Base-by-base conservation (phyloP, 2,797 vertebrate species). In the Clarias pachynema region DNA sequence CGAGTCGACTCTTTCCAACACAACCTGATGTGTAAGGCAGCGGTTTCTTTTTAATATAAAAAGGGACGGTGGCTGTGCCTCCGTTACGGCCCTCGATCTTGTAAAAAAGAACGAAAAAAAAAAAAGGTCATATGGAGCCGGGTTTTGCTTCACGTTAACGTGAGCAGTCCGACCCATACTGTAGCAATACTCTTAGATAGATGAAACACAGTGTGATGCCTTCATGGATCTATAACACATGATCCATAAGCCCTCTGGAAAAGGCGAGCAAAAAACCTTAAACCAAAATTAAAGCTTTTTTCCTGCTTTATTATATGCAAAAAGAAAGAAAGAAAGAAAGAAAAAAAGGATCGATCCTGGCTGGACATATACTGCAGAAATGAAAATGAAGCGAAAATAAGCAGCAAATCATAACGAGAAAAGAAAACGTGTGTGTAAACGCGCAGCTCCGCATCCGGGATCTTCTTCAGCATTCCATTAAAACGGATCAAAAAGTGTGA, bases 191-290 rank as follows among this genome's bases (percentile, higher is more conserved):
- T 81, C 79, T 66, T 68, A 5, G 7, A 12, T n/a, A 65, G 40
- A 83, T 20, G 26, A 78, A 73, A 72, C 81, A 72, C 81, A 82
- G 81, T 82, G 81, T 72, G 44, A 66, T 65, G 80, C 53, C 49
- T 82, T 68, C 26, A 9, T 40, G 65, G 68, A 60, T 72, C 81
- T 72, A 3, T 16, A 72, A 72, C 40, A 66, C 31, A 0, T 59
- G 53, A 72, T 15, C 81, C 56, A 82, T 40, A 40, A 72, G 68
- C 81, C 34, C 68, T 82, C 66, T 59, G 53, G 29, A 59, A 40
- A 57, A 37, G 57, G 75, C 10, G 5, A 78, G 57, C 75, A 24
- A 60, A 78, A 40, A 14, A 10, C 3, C 2, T 53, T 18, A 20
- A 14, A 14, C 3, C 3, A 59, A 59, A 31, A 59, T 29, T 40